Evolutionary conservation across 2,113 vertebrate species (phyloP).

Genomic region (Rhinoderma darwinii): DNA sequence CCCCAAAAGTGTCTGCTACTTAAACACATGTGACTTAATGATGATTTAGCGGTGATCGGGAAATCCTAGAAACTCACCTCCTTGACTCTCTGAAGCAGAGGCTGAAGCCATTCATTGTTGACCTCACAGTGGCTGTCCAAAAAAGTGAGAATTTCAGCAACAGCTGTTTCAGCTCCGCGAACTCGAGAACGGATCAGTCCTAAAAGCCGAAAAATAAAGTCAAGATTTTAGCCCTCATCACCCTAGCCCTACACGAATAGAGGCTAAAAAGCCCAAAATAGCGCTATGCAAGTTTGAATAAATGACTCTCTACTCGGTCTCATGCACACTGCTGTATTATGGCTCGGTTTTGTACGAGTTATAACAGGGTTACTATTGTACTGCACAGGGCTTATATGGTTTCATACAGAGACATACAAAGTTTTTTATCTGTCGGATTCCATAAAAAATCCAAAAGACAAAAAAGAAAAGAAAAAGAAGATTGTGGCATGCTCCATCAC

Average conservation of each 20-base stretch:
- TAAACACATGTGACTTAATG: background rate
- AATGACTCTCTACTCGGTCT: background rate
- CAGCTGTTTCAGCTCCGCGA: conserved; percentile 86
- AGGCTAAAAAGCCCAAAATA: no score
- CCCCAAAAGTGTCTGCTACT: background rate
- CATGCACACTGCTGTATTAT: no score
- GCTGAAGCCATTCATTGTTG: conserved; percentile 94
- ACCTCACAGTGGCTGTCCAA: conserved; percentile 98
- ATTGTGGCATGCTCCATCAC: no score
- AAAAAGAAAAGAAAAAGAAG: no score
- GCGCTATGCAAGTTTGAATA: background rate
- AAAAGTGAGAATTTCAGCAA: conserved; percentile 89
- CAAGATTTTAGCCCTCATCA: background rate
- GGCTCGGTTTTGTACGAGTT: no score
- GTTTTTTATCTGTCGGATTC: no score
- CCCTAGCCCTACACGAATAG: background rate
- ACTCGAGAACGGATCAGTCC: conserved; percentile 96
- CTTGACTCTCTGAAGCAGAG: conserved; percentile 94
- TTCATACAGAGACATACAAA: no score
- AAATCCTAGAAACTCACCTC: conserved; percentile 77
- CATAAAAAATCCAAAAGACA: no score
- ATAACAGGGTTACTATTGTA: no score
- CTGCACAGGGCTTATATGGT: no score
- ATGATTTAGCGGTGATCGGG: background rate
- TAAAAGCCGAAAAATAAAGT: conserved; percentile 61